These are phyloP conservation scores for Zalophus californianus DNA, from an alignment of 2,797 vertebrate species.

Conservation along the genomic window DNA sequence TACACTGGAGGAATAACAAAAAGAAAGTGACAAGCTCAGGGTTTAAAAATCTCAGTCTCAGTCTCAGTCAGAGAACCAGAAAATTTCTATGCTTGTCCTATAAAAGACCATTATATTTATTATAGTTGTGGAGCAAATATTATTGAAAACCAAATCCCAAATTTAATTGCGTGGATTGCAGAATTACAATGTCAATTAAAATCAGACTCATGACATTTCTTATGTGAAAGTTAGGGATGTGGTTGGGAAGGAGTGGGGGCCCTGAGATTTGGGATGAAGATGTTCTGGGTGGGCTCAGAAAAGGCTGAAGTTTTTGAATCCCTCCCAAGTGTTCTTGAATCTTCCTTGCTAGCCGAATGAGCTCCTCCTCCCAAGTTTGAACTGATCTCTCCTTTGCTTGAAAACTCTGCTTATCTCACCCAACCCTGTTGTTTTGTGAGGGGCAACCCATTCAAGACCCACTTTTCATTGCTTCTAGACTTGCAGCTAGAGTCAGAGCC, in stretches of 20 bases:
- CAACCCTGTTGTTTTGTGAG: neutral
- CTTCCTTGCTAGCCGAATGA: neutral
- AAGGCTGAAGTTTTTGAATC: neutral
- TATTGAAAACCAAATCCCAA: neutral
- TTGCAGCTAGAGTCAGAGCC: neutral
- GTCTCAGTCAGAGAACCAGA: neutral
- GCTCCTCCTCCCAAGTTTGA: neutral
- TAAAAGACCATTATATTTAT: slow-evolving; percentile 12
- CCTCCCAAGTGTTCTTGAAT: neutral
- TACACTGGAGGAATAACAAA: neutral
- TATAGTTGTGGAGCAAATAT: neutral
- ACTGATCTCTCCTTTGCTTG: neutral
- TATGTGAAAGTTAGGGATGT: neutral
- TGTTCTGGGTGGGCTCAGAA: neutral
- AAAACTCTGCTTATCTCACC: neutral
- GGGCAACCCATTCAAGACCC: neutral
- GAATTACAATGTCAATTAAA: neutral
- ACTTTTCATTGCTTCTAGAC: neutral
- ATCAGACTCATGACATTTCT: slow-evolving; percentile 28
- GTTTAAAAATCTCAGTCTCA: neutral
- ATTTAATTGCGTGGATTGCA: slow-evolving; percentile 30
- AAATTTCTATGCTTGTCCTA: neutral
- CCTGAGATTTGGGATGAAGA: neutral
- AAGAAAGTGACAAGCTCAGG: neutral
- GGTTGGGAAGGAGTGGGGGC: neutral